A percentile compares a stretch with the other conserved stretches of the same genome.
These are phyloP conservation scores for Capromys pilorides DNA, from an alignment of 2,797 vertebrate genomes.

Conservation along the genomic window DNA sequence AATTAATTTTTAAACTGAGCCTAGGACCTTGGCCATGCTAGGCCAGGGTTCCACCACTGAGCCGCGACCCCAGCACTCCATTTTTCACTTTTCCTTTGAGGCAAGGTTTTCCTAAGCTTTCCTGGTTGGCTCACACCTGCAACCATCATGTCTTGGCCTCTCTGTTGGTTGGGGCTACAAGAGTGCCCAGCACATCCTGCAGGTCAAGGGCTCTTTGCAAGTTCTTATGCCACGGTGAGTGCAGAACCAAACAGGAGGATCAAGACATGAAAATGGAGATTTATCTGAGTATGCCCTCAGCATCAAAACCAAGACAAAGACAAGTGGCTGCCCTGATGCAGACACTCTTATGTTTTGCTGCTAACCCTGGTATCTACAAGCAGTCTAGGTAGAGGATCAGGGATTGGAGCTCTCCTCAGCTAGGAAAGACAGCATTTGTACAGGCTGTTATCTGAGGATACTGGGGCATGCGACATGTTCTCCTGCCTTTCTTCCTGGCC, in stretches of 20 bases:
- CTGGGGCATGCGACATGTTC: not conserved
- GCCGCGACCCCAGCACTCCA: not conserved
- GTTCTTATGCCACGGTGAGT: not conserved
- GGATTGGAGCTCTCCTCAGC: not conserved
- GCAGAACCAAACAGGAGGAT: not conserved
- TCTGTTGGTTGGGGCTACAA: not conserved
- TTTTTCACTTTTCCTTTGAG: not conserved
- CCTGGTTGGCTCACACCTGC: not conserved
- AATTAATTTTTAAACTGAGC: not conserved
- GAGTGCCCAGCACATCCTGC: not conserved
- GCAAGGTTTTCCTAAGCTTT: not conserved
- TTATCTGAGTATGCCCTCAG: not conserved
- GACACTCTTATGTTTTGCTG: not conserved
- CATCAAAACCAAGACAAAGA: not conserved
- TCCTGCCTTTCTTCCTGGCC: not conserved
- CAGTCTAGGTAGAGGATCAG: fast-evolving
- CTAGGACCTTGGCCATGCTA: not conserved
- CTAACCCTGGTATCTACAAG: not conserved
- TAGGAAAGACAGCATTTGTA: not conserved
- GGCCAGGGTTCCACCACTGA: not conserved
- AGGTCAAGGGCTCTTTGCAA: not conserved
- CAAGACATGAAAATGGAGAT: not conserved
- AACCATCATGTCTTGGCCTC: not conserved
- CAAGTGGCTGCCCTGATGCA: no score
- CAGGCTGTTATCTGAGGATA: not conserved